These are phyloP conservation scores for Apeltes quadracus DNA, from an alignment of 2,113 vertebrate species.

Conservation along the genomic window DNA sequence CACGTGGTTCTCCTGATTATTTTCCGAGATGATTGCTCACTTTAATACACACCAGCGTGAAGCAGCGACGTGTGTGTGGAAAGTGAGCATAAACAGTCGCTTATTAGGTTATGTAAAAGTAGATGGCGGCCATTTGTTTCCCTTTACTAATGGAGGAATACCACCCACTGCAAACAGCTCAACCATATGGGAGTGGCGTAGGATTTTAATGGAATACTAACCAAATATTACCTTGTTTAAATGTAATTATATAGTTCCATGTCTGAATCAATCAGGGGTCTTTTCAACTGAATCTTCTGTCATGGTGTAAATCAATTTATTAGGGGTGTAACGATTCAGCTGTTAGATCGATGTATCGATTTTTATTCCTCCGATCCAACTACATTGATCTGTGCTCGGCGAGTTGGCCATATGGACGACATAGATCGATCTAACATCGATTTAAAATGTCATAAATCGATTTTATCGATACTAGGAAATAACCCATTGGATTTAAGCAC, in stretches of 20 bases:
- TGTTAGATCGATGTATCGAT: no score
- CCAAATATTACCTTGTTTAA: background rate
- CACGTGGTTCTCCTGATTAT: background rate
- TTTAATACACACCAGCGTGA: slow-evolving; percentile 1
- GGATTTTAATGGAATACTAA: slow-evolving; percentile 6
- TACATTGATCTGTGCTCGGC: no score
- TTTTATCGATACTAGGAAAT: no score
- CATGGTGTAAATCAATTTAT: slow-evolving; percentile 10
- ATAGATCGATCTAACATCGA: no score
- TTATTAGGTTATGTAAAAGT: slow-evolving; percentile 25
- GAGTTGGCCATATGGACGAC: no score
- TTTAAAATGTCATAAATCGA: no score
- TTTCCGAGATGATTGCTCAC: slow-evolving; percentile 10
- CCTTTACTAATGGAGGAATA: slow-evolving; percentile 31
- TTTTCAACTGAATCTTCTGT: slow-evolving; percentile 5
- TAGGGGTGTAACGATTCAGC: no score
- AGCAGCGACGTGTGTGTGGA: slow-evolving; percentile 1
- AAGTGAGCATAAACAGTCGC: slow-evolving; percentile 20
- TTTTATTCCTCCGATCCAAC: no score
- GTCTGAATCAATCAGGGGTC: slow-evolving; percentile 1
- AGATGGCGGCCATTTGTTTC: slow-evolving; percentile 12
- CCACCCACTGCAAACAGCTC: slow-evolving; percentile 34
- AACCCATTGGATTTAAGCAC: no score
- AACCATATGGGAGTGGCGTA: slow-evolving; percentile 32
- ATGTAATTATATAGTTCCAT: background rate